phyloP scores from a whole-genome alignment of 1,140 invertebrate genomes.

The Nebria ingens region DNA sequence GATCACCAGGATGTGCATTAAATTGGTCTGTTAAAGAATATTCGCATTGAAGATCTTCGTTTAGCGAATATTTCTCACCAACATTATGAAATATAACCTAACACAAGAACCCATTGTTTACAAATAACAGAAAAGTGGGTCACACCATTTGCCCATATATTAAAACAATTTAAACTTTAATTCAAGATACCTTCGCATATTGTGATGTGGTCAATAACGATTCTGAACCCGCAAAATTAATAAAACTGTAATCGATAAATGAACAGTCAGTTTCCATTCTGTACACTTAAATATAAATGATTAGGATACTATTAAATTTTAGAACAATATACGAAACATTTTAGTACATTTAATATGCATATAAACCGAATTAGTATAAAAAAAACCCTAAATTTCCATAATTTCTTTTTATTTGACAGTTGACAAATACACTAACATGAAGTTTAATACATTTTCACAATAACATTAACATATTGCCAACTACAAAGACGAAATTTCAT shows the following conservation, averaged over 20 bases:
- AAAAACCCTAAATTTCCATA: no score
- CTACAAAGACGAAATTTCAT: no score
- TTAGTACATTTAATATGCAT: no score
- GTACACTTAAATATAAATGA: no score
- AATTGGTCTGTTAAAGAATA: constrained; percentile 4
- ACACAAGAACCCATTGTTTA: not conserved
- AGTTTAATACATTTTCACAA: no score
- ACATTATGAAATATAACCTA: constrained; percentile 5
- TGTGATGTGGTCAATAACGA: not conserved
- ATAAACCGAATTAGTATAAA: no score
- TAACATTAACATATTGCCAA: no score
- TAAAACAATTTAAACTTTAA: not conserved
- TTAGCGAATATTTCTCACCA: not conserved
- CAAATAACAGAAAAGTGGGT: not conserved
- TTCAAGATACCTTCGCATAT: not conserved
- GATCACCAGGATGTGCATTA: constrained; percentile 8
- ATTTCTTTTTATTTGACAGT: no score
- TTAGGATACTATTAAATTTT: no score
- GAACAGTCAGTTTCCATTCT: not conserved
- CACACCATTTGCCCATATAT: not conserved
- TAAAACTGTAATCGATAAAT: not conserved
- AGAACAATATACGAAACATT: no score
- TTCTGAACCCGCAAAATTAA: not conserved
- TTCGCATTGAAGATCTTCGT: not conserved
- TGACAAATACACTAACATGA: no score